A percentile compares a stretch with the other conserved stretches of the same genome.
phyloP scores from a whole-genome alignment of 2,888 invertebrate genomes.

The Cylindroiulus punctatus region DNA sequence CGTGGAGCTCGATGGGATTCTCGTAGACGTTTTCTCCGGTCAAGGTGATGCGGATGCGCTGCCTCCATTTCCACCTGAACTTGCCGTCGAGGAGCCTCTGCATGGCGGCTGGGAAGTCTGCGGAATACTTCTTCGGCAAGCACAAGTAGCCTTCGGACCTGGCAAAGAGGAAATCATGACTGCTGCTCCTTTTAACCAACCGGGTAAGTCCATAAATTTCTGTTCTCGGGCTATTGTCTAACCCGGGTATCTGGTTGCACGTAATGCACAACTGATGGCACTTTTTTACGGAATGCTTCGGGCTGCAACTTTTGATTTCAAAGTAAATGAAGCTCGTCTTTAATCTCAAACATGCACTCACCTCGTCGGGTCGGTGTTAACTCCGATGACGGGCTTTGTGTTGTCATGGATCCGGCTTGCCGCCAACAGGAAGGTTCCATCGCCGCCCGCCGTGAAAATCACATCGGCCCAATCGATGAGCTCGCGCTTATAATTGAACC shows the following conservation, averaged over 20 bases:
- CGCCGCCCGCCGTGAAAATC: constrained; percentile 79
- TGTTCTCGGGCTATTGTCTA: no score
- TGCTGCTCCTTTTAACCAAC: no score
- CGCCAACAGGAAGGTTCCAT: constrained; percentile 95
- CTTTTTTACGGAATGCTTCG: background rate
- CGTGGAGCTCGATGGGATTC: constrained; percentile 78
- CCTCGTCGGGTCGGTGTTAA: constrained; percentile 91
- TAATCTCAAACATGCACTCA: constrained; percentile 59
- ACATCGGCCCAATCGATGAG: constrained; percentile 89
- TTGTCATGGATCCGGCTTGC: constrained; percentile 81
- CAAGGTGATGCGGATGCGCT: constrained; percentile 87
- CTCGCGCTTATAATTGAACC: constrained; percentile 72
- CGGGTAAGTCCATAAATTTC: no score
- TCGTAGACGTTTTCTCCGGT: constrained; percentile 75
- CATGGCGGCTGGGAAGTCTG: constrained; percentile 81
- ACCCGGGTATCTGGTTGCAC: no score
- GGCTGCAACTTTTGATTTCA: background rate
- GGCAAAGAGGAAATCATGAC: constrained; percentile 15
- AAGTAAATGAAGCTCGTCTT: background rate
- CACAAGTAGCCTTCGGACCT: constrained; percentile 94
- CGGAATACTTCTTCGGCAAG: constrained; percentile 85
- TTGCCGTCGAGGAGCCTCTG: constrained; percentile 74
- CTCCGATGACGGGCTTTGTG: constrained; percentile 92
- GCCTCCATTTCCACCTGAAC: constrained; percentile 83
- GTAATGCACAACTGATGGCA: no score